phyloP scores from a whole-genome alignment of 1,140 invertebrate genomes.

The Drusus annulatus region DNA sequence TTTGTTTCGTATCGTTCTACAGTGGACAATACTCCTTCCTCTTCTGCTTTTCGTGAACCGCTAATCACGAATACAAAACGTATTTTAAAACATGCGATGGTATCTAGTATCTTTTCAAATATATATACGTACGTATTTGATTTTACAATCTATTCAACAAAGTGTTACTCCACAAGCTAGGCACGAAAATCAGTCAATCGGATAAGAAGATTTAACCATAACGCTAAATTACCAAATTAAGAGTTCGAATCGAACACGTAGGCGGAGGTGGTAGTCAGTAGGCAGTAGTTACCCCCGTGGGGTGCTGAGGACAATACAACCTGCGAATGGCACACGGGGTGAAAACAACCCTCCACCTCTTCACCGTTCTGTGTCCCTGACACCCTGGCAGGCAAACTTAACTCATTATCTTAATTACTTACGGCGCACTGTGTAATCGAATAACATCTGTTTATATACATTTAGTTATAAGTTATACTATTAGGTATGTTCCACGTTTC shows the following conservation, averaged over 20 bases:
- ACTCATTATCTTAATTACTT: conserved; percentile 60
- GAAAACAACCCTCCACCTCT: conserved; percentile 14
- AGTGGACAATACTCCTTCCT: too few species aligned
- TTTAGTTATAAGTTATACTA: conserved; percentile 54
- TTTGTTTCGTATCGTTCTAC: too few species aligned
- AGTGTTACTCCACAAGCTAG: background rate
- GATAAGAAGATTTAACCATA: conserved; percentile 31
- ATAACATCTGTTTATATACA: conserved; percentile 60
- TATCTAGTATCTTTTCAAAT: too few species aligned
- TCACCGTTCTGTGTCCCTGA: conserved; percentile 44
- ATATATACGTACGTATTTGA: background rate
- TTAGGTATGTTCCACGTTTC: conserved; percentile 38
- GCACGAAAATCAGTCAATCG: conserved; percentile 37
- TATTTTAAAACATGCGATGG: too few species aligned
- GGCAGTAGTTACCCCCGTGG: too few species aligned
- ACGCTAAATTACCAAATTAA: conserved; percentile 40
- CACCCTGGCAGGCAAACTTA: conserved; percentile 55
- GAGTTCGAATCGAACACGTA: conserved; percentile 36
- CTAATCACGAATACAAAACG: too few species aligned
- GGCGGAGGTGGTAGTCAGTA: background rate
- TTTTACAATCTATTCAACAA: background rate
- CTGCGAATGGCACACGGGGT: conserved; percentile 40
- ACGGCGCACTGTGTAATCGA: conserved; percentile 58
- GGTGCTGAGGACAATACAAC: conserved; percentile 44
- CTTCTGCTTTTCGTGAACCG: too few species aligned